Base-by-base conservation (phyloP, 2,113 vertebrate genomes). In the Rhea americana region DNA sequence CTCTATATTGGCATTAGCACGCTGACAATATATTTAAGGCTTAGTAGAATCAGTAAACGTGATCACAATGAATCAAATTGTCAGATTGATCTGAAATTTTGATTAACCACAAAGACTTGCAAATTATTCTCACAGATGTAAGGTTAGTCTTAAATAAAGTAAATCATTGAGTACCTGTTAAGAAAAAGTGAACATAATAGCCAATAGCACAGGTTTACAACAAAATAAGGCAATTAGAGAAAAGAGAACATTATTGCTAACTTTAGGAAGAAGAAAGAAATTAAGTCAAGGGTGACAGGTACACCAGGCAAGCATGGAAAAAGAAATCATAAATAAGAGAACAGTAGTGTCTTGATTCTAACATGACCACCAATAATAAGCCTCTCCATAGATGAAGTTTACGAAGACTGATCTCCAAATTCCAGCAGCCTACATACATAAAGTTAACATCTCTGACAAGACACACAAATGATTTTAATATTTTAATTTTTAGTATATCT, bases 101-200 rank as follows among this genome's bases (percentile, higher is more conserved):
- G 85, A 85, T 77, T 92, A 83, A 89, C 83, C 82, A 73, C n/a
- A 88, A 61, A 3, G 39, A 15, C 11, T 92, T 87, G 35, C 35
- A 87, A 91, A 90, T 67, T 77, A 83, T 81, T 59, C 59, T 87
- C 80, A 82, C 19, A 87, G 55, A 66, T 66, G 74, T 66, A 94
- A 93, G 37, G 8, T 28, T 80, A 71, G 5, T 5, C 35, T 74
- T 76, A 85, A 68, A 50, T 61, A 68, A 85, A 82, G 17, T 37
- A 74, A 86, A 77, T 43, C 2, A 43, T 17, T 66, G 4, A 74
- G 77, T 63, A 77, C 53, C 12, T 71, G 18, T 41, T 89, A 74
- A 25, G 45, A 63, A 87, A 48, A 81, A 59, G 13, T 66, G 7
- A 84, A 70, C 6, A 53, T 8, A 8, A 84, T 43, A 53, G 45